Evolutionary conservation across 2,888 invertebrate genomes (phyloP).

Genomic region (Baccha elongata): DNA sequence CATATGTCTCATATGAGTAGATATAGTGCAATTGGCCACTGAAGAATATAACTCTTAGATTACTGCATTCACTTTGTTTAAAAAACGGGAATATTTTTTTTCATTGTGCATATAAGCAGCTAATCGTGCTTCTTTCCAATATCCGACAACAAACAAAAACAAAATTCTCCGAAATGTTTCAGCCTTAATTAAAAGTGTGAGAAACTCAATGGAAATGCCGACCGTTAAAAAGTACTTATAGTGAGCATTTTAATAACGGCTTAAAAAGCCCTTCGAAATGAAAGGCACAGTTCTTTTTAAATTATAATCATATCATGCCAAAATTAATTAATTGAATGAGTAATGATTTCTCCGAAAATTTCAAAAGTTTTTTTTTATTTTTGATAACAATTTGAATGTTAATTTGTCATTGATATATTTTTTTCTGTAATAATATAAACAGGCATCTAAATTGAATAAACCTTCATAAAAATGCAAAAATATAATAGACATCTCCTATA

Average conservation of each 20-base stretch:
- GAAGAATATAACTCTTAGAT: constrained; percentile 62
- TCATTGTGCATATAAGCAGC: constrained; percentile 56
- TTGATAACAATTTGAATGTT: too few relatives aligned
- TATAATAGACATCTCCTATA: too few relatives aligned
- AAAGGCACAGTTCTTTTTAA: constrained; percentile 27
- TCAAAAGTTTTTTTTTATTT: constrained; percentile 4
- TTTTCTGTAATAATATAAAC: too few relatives aligned
- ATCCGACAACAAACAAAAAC: constrained; percentile 14
- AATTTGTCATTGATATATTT: too few relatives aligned
- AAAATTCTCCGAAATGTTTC: constrained; percentile 44
- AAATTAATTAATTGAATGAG: constrained; percentile 28
- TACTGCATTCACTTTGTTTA: constrained; percentile 54
- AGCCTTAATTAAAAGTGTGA: constrained; percentile 70
- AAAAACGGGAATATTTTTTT: constrained; percentile 25
- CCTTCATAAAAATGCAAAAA: too few relatives aligned
- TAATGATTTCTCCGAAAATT: constrained; percentile 16
- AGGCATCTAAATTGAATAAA: too few relatives aligned
- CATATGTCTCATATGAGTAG: constrained; percentile 10
- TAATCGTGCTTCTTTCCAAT: constrained; percentile 62
- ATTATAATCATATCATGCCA: constrained; percentile 51
- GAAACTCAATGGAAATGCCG: constrained; percentile 44
- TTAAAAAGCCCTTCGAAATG: constrained; percentile 12
- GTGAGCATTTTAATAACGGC: constrained; percentile 61
- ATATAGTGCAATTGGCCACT: constrained; percentile 48
- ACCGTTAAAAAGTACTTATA: constrained; percentile 55